Evolutionary conservation across 2,888 invertebrate species (phyloP).

Genomic region (Sinodicranocentrus sp.): DNA sequence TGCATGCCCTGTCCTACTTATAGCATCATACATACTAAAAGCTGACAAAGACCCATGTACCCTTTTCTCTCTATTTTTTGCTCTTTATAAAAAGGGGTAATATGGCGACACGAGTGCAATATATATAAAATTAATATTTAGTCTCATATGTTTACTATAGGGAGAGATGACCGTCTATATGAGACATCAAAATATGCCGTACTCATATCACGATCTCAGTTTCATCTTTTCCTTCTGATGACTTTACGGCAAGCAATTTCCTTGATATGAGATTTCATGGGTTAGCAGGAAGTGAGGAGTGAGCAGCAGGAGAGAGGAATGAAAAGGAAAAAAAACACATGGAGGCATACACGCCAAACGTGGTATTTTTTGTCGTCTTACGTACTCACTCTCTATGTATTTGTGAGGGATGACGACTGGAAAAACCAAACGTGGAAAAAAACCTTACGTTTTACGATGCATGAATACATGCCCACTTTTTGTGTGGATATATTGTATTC

Average conservation of each 20-base stretch:
- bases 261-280: conserved; percentile 63
- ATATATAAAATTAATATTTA: neutral
- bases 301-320: conserved; percentile 30
- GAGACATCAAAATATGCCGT: conserved; percentile 66
- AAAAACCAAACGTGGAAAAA: neutral
- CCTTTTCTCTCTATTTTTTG: too few relatives aligned
- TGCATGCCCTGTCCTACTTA: conserved; percentile 67
- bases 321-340: conserved; percentile 17
- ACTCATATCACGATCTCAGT: conserved; percentile 67
- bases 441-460: conserved; percentile 33
- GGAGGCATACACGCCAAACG: too few relatives aligned
- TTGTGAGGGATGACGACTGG: neutral
- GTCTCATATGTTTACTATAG: conserved; percentile 1
- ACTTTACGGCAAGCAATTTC: conserved; percentile 68
- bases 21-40: conserved; percentile 50
- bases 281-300: conserved; percentile 33
- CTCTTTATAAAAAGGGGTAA: too few relatives aligned
- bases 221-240: conserved; percentile 61
- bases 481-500: conserved; percentile 10
- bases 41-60: too few relatives aligned
- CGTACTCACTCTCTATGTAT: neutral
- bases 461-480: conserved; percentile 5
- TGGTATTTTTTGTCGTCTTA: neutral
- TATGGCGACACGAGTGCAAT: conserved; percentile 29
- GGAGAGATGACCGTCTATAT: conserved; percentile 50